These are phyloP conservation scores for Malacoctenus gilli DNA, from an alignment of 2,797 vertebrate genomes.

Conservation along the genomic window DNA sequence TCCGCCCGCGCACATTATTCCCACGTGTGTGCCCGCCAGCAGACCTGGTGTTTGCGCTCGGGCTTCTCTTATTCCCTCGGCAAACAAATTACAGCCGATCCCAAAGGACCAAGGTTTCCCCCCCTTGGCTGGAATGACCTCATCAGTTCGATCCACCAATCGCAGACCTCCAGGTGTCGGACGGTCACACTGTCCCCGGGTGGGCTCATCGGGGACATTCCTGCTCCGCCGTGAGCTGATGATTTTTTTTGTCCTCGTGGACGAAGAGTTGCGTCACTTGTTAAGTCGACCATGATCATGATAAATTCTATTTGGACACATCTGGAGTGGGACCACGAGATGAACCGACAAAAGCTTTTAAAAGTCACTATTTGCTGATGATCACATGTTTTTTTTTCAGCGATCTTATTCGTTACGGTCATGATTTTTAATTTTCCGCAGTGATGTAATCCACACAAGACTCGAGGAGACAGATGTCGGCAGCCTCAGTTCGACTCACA, in stretches of 20 bases:
- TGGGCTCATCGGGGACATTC: constrained; percentile 40
- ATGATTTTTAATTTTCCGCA: no score
- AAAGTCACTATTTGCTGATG: no score
- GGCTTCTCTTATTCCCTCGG: constrained; percentile 33
- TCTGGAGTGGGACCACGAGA: no score
- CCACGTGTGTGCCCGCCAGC: constrained; percentile 46
- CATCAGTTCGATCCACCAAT: constrained; percentile 50
- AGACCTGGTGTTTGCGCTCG: constrained; percentile 12
- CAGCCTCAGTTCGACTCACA: no score
- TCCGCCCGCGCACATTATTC: constrained; percentile 37
- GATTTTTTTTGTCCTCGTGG: neutral
- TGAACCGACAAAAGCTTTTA: no score
- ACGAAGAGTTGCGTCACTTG: no score
- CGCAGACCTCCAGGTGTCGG: constrained; percentile 20
- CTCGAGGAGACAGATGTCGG: no score
- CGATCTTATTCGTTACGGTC: no score
- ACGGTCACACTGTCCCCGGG: constrained; percentile 32
- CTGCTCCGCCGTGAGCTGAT: constrained; percentile 6
- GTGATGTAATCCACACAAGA: no score
- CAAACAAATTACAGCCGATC: constrained; percentile 52
- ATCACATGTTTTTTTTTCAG: no score
- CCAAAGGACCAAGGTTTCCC: constrained; percentile 60
- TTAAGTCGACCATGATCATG: no score
- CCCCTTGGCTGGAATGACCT: constrained; percentile 41
- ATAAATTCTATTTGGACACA: no score